phyloP scores from a whole-genome alignment of 2,797 vertebrate genomes.

The Peromyscus nudipes region DNA sequence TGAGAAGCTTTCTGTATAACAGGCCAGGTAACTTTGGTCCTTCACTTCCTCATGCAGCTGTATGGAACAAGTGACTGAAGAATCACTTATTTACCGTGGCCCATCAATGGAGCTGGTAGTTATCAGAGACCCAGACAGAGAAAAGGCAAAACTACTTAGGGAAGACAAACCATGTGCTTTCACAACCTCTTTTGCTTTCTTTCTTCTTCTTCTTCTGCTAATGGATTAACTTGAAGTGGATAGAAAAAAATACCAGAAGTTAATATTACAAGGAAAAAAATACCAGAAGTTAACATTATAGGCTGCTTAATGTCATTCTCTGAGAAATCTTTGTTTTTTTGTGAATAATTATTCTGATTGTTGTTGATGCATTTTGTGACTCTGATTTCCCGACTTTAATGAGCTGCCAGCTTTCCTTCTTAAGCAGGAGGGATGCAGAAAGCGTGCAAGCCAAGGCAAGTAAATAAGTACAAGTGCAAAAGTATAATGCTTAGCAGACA shows the following conservation, averaged over 20 bases:
- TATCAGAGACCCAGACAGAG: slow-evolving; percentile 15
- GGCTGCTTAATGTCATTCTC: slow-evolving; percentile 37
- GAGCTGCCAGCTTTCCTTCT: slow-evolving; percentile 61
- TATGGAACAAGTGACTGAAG: not conserved
- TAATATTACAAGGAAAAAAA: too few relatives aligned
- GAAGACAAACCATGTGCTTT: slow-evolving; percentile 50
- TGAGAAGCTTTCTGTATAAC: not conserved
- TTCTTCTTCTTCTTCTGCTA: not conserved
- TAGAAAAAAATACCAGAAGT: not conserved
- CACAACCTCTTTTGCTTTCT: not conserved
- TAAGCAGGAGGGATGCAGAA: not conserved
- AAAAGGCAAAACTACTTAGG: slow-evolving; percentile 17
- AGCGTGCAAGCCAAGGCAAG: slow-evolving; percentile 35
- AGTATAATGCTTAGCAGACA: slow-evolving; percentile 16
- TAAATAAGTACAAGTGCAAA: slow-evolving; percentile 37
- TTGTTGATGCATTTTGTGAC: slow-evolving; percentile 43
- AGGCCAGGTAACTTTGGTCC: not conserved
- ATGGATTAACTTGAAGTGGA: slow-evolving; percentile 57
- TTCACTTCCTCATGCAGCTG: not conserved
- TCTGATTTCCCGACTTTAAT: slow-evolving; percentile 69
- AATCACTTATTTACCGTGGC: not conserved
- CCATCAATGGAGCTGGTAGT: not conserved
- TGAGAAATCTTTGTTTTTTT: slow-evolving; percentile 43
- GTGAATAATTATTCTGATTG: slow-evolving; percentile 54
- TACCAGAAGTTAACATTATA: slow-evolving; percentile 18